These are phyloP conservation scores for Aradophagus sp. DNA, from an alignment of 1,140 invertebrate genomes.

Conservation along the genomic window DNA sequence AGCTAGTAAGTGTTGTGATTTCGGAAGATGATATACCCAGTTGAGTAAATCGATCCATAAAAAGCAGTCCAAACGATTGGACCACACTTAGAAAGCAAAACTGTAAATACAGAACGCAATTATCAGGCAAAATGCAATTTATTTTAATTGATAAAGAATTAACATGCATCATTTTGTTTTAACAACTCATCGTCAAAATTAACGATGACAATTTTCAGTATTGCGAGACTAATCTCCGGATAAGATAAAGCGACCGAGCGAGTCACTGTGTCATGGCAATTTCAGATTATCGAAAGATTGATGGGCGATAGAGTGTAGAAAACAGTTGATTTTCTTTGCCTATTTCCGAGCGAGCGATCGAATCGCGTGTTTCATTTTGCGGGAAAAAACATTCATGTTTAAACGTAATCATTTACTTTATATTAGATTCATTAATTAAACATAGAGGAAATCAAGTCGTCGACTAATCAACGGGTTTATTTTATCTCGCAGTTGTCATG, in stretches of 20 bases:
- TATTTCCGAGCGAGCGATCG: too few relatives aligned
- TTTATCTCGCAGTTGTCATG: slow-evolving; percentile 1
- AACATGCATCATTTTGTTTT: not conserved
- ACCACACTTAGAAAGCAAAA: slow-evolving; percentile 78
- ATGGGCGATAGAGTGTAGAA: not conserved
- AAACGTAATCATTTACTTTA: slow-evolving; percentile 4
- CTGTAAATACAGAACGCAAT: slow-evolving; percentile 71
- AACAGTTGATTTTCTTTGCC: slow-evolving; percentile 8
- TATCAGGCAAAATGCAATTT: too few relatives aligned
- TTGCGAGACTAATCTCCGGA: slow-evolving; percentile 11
- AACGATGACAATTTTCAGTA: too few relatives aligned
- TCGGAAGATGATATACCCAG: slow-evolving; percentile 78
- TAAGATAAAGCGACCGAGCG: slow-evolving; percentile 28
- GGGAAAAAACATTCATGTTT: not conserved
- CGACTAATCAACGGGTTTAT: slow-evolving; percentile 4
- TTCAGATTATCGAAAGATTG: slow-evolving; percentile 24
- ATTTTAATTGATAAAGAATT: too few relatives aligned
- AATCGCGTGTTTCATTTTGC: not conserved
- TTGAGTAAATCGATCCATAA: slow-evolving; percentile 76
- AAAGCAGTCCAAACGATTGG: slow-evolving; percentile 81
- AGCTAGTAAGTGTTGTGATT: slow-evolving; percentile 80
- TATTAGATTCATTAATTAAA: slow-evolving; percentile 15
- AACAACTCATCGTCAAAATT: too few relatives aligned
- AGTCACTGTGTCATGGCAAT: slow-evolving; percentile 35
- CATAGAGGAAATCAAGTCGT: slow-evolving; percentile 16